Evolutionary conservation across 2,113 vertebrate species (phyloP), one percentile per base, ranked within the genome.

Genomic region (Callocephalon fimbriatum): DNA sequence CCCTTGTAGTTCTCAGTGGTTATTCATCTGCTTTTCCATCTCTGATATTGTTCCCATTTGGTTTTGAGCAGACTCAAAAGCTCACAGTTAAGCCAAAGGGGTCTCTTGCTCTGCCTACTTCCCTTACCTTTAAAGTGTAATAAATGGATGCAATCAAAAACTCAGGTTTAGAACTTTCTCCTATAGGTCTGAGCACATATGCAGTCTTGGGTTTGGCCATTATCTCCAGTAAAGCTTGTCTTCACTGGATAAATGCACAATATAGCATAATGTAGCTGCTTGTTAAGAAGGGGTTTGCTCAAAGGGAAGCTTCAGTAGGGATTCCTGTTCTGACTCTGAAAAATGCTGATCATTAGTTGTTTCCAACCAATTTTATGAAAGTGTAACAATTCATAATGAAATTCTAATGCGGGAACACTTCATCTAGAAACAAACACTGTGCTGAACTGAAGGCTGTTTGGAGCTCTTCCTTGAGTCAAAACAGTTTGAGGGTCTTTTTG

Each of bases 261-360:
- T 3, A 23, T 1, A 53, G 15, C 6, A 4, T 14, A 31, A 35
- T 0, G 1, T 21, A 31, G 31, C 3, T 45, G 12, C 35, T 71
- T 35, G 15, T 53, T 67, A 40, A 21, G 7, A 19, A 51, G 18
- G 7, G 19, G 8, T 61, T 81, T 89, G 25, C 21, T 78, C 26
- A 29, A n/a, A 47, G 16, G 15, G 21, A 78, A 71, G 12, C 45
- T 77, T 82, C n/a, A 18, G 2, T 2, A 53, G 25, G 8, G 14
- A 48, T 81, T 56, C n/a, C 21, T 27, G 4, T 63, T 53, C 27
- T 23, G n/a, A 21, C 44, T 35, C 23, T 7, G 19, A 14, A 40
- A 53, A 42, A n/a, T 2, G 1, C 13, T 15, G 25, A 32, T n/a
- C 35, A 35, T 71, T 16, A 45, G 25, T 11, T 38, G 3, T 22